Evolutionary conservation across 1,140 invertebrate genomes (phyloP), one percentile per base, ranked within the genome.

Genomic region (Phymorhynchus buccinoides): DNA sequence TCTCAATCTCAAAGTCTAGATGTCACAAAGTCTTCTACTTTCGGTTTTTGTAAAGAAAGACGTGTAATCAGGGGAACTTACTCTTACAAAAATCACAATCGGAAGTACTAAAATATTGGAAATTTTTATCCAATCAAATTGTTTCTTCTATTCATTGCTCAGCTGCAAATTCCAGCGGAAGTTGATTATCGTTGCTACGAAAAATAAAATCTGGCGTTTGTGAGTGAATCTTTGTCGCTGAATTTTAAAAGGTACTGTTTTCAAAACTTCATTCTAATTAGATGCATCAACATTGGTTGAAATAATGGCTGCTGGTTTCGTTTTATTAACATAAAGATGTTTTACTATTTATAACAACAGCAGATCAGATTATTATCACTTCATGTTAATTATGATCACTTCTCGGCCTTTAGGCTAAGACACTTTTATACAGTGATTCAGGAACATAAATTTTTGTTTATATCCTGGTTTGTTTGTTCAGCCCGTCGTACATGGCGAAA

Each of bases 131-230:
- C 80, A 81, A 81, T 81, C 37, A 62, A 81, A 66, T 42, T 22
- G 22, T 3, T 18, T 16, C 4, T 37, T 37, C 3, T 42, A 48
- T 39, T 84, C 32, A n/a, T 37, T 44, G 16, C 75, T 71, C 41
- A n/a, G n/a, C 83, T 56, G 35, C n/a, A 52, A 79, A 84, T 84
- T 84, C 83, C 75, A 79, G 71, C 83, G 83, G 83, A 84, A 84
- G 83, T 84, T 84, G 75, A 84, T 52, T 30, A 52, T 52, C 73
- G 83, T 84, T 84, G 83, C 83, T 84, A 84, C 83, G 48, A 79
- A 84, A 84, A 39, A 22, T 22, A 32, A 71, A 9, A 18, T 4
- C 1, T 22, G 4, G 35, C 41, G 18, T 39, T 14, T 39, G 30
- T 71, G 2, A 9, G 22, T 35, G n/a, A 71, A 12, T 71, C 32